Conservation (phyloP, 2,113 vertebrate species). For the Eudorcas thomsonii region DNA sequence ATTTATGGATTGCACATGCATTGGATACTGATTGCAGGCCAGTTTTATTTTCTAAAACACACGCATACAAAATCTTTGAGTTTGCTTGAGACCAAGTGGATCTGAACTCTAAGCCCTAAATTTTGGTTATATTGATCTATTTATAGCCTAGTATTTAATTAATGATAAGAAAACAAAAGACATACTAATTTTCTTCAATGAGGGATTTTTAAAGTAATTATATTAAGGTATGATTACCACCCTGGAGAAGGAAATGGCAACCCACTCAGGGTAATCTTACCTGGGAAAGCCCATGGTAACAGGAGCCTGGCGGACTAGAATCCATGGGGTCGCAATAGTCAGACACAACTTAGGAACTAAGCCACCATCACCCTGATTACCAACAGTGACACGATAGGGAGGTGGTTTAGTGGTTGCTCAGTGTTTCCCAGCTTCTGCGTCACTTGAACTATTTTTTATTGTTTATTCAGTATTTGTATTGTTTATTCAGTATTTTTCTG, state of each 20-base stretch:
- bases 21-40: not conserved
- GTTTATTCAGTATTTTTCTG: not conserved
- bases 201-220: conserved; percentile 30
- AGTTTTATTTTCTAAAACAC: conserved; percentile 16
- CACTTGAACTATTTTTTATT: not conserved
- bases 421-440: not conserved
- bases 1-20: not conserved
- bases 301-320: not conserved
- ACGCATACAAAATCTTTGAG: not conserved
- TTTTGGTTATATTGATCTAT: conserved; percentile 3
- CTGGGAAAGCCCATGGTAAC: not conserved
- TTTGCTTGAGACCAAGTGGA: not conserved
- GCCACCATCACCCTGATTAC: not conserved
- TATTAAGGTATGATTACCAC: not conserved
- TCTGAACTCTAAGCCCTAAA: conserved; percentile 2
- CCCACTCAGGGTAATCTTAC: not conserved
- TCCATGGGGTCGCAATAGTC: not conserved
- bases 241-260: not conserved
- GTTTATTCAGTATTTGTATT: not conserved
- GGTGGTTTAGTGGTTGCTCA: not conserved
- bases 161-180: not conserved
- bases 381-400: not conserved
- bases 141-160: not conserved
- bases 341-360: not conserved
- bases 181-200: not conserved